These are phyloP conservation scores for Eidolon helvum DNA, from an alignment of 2,113 vertebrate genomes.

Conservation along the genomic window DNA sequence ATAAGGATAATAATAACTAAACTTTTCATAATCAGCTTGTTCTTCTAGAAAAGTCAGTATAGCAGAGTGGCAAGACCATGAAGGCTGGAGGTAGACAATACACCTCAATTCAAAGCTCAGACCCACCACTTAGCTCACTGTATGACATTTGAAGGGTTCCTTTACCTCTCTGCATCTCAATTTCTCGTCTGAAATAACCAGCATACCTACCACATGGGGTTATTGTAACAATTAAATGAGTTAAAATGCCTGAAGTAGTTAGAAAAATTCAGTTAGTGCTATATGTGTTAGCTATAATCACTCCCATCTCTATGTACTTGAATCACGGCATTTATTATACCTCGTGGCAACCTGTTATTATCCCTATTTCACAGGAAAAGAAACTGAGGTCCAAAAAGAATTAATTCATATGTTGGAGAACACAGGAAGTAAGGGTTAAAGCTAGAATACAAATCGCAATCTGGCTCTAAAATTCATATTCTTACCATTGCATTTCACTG, in stretches of 20 bases:
- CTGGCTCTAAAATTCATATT: neutral
- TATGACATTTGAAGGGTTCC: neutral
- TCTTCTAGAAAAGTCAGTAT: neutral
- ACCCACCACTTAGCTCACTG: neutral
- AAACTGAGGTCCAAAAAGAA: neutral
- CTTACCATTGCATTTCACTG: neutral
- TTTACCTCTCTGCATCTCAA: neutral
- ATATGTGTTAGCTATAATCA: neutral
- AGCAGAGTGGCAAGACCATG: neutral
- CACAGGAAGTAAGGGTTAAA: neutral
- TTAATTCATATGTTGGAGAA: neutral
- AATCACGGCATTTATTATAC: neutral
- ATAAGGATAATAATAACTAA: neutral
- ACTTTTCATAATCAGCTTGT: neutral
- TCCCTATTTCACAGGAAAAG: neutral
- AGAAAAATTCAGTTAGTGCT: neutral
- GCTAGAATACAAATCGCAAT: neutral
- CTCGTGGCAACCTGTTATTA: neutral
- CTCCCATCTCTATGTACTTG: neutral
- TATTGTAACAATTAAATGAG: neutral
- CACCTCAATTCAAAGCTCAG: neutral
- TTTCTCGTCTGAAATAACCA: neutral
- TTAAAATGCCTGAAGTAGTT: neutral
- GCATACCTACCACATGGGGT: neutral
- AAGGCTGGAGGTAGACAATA: neutral